Conservation (phyloP, 2,888 invertebrate species). For the Phaedon cochleariae region DNA sequence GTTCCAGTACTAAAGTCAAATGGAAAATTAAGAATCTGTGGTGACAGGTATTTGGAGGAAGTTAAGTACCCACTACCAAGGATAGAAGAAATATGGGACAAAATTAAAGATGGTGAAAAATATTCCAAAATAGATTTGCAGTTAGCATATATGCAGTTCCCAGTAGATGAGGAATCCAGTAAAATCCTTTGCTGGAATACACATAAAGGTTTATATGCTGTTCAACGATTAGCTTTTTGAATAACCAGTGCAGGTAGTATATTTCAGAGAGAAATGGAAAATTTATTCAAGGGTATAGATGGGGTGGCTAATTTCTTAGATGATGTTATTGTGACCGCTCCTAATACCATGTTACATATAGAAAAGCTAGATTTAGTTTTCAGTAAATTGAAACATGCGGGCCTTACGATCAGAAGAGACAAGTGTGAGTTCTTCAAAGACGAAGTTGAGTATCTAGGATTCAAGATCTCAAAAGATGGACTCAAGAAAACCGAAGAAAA, state of each 20-base stretch:
- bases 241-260: constrained; percentile 54
- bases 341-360: constrained; percentile 39
- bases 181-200: constrained; percentile 49
- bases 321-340: constrained; percentile 50
- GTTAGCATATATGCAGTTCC: constrained; percentile 53
- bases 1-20: constrained; percentile 40
- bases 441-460: constrained; percentile 45
- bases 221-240: constrained; percentile 55
- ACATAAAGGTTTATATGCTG: constrained; percentile 54
- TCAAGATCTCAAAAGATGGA: neutral
- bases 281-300: constrained; percentile 49
- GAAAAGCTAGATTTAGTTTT: constrained; percentile 43
- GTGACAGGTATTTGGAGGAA: constrained; percentile 36
- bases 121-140: constrained; percentile 44
- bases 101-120: constrained; percentile 35
- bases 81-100: constrained; percentile 45
- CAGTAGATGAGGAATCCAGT: constrained; percentile 47
- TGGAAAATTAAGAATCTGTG: constrained; percentile 41
- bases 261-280: constrained; percentile 54
- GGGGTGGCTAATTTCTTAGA: too few species aligned
- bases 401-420: too few species aligned
- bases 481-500: constrained; percentile 29
- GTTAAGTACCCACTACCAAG: constrained; percentile 43
- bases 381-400: constrained; percentile 47
- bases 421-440: constrained; percentile 51